Evolutionary conservation across 2,797 vertebrate species (phyloP).

Genomic region (Hozukius guyotensis): DNA sequence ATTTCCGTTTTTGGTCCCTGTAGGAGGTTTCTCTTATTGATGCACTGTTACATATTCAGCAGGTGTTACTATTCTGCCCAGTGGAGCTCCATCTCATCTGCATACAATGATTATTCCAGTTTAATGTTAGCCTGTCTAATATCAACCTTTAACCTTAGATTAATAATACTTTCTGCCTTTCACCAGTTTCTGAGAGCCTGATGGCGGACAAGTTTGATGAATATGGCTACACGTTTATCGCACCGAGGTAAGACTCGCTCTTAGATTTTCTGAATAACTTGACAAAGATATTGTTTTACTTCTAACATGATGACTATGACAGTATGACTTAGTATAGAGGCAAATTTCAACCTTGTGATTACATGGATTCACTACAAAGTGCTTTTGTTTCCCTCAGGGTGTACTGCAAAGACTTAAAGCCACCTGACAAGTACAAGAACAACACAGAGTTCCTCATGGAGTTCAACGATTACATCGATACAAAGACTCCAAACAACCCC

Average conservation of each 20-base stretch:
- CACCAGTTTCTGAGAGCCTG: conserved; percentile 90
- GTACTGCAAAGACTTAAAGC: conserved; percentile 91
- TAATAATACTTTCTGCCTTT: conserved; percentile 50
- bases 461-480: conserved; percentile 94
- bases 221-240: conserved; percentile 90
- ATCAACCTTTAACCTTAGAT: conserved; percentile 12
- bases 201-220: conserved; percentile 91
- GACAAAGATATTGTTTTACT: not conserved
- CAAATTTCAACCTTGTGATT: not conserved
- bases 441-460: conserved; percentile 94
- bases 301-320: not conserved
- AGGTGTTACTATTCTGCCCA: conserved; percentile 11
- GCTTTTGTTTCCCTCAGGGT: conserved; percentile 75
- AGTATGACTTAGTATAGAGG: not conserved
- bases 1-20: conserved; percentile 1
- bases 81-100: conserved; percentile 9
- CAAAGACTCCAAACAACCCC: conserved; percentile 89
- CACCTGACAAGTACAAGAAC: conserved; percentile 89
- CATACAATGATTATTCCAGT: conserved; percentile 3
- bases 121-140: not conserved
- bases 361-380: not conserved
- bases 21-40: not conserved
- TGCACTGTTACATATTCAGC: conserved; percentile 31
- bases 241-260: conserved; percentile 87
- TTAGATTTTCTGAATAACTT: not conserved